A percentile compares a stretch with the other conserved stretches of the same genome.
These are phyloP conservation scores for Neogobius melanostomus DNA, from an alignment of 2,113 vertebrate genomes.

Conservation along the genomic window DNA sequence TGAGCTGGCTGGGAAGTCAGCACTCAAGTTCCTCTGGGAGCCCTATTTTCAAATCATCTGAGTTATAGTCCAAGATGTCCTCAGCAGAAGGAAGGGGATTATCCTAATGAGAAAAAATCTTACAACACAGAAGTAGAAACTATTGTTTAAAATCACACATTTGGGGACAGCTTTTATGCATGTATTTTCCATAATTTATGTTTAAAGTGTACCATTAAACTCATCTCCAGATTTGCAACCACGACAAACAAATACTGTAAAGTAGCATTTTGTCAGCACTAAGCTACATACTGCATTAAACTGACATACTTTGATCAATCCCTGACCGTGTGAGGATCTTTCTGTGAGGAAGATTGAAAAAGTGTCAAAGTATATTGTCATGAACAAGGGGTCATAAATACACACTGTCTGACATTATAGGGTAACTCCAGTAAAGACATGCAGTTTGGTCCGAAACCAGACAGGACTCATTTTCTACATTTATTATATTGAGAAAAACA, in stretches of 20 bases:
- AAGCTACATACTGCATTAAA: not conserved
- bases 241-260: not conserved
- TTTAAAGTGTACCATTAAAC: too few relatives aligned
- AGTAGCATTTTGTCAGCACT: too few relatives aligned
- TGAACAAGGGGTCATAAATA: too few relatives aligned
- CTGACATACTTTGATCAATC: not conserved
- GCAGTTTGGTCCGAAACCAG: not conserved
- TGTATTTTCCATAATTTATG: too few relatives aligned
- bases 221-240: not conserved
- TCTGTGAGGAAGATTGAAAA: not conserved
- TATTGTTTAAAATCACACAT: conserved; percentile 13
- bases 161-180: conserved; percentile 12
- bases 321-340: not conserved
- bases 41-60: conserved; percentile 52
- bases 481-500: not conserved
- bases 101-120: conserved; percentile 39
- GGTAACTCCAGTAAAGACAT: too few relatives aligned
- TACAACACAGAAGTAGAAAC: conserved; percentile 21
- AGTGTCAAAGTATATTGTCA: not conserved
- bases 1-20: conserved; percentile 17
- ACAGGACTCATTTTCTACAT: not conserved
- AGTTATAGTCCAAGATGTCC: conserved; percentile 32
- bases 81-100: conserved; percentile 36
- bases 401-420: too few relatives aligned
- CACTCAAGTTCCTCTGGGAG: conserved; percentile 33